A percentile compares a stretch with the other conserved stretches of the same genome.
These are phyloP conservation scores for Aphaenogaster floridana DNA, from an alignment of 1,140 invertebrate genomes.

Conservation along the genomic window DNA sequence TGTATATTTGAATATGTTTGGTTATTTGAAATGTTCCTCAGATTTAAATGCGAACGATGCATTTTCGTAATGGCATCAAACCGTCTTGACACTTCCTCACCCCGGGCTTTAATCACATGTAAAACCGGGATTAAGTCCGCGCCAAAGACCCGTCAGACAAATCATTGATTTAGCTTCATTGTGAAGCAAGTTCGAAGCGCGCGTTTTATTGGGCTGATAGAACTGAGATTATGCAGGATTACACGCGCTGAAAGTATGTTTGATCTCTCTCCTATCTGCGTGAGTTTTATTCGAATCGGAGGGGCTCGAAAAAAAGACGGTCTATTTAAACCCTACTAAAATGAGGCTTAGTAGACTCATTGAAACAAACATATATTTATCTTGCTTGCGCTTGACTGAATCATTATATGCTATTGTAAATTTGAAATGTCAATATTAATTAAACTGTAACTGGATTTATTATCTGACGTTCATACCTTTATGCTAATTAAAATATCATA, in stretches of 20 bases:
- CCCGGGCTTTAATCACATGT: constrained; percentile 76
- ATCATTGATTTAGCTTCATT: constrained; percentile 77
- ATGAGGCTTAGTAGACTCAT: constrained; percentile 49
- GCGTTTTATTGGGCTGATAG: constrained; percentile 74
- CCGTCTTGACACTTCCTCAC: constrained; percentile 58
- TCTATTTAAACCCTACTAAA: constrained; percentile 37
- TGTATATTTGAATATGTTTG: neutral
- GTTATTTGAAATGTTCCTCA: constrained; percentile 1
- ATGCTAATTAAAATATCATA: neutral
- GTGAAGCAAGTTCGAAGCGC: constrained; percentile 65
- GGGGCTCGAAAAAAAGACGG: constrained; percentile 44
- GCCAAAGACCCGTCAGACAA: constrained; percentile 67
- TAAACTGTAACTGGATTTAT: neutral
- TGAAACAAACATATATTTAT: constrained; percentile 26
- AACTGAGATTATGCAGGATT: constrained; percentile 79
- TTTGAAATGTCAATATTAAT: constrained; percentile 14
- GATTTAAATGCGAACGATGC: neutral
- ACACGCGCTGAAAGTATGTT: constrained; percentile 76
- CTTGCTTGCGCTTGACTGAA: neutral
- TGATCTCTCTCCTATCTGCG: constrained; percentile 65
- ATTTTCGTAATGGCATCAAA: constrained; percentile 67
- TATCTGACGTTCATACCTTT: neutral
- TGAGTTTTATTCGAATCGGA: constrained; percentile 55
- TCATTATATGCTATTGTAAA: neutral
- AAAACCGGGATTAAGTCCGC: constrained; percentile 76